Percentiles rank a stretch among this genome's conserved stretches.
These are phyloP conservation scores for Lepidocolaptes lacrymiger DNA, from an alignment of 2,797 vertebrate species.

Conservation along the genomic window DNA sequence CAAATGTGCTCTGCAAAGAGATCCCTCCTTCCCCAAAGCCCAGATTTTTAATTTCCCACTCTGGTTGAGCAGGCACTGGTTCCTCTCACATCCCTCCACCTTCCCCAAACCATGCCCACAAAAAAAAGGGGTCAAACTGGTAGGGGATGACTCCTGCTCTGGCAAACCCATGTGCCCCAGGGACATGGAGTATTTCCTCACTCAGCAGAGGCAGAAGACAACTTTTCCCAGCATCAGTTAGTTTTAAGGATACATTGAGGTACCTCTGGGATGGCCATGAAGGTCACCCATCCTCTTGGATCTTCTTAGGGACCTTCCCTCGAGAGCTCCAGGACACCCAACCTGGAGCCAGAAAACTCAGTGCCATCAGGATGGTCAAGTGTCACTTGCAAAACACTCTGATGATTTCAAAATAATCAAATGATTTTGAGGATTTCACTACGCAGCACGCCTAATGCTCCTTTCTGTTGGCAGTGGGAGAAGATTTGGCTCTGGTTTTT, in stretches of 20 bases:
- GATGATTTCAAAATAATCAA: not conserved
- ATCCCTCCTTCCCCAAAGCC: constrained; percentile 39
- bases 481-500: not conserved
- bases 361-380: not conserved
- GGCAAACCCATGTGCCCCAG: accelerated
- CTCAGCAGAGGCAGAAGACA: not conserved
- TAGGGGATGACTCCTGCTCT: not conserved
- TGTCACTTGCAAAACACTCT: not conserved
- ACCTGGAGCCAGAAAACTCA: not conserved
- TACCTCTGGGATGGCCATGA: not conserved
- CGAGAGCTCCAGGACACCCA: not conserved
- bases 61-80: not conserved
- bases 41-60: constrained; percentile 29
- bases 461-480: accelerated
- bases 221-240: not conserved
- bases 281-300: not conserved
- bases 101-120: not conserved
- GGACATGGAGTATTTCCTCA: not conserved
- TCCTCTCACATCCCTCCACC: not conserved
- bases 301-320: not conserved
- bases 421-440: not conserved
- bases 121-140: not conserved
- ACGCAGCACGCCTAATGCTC: accelerated
- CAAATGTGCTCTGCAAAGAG: constrained; percentile 48
- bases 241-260: not conserved